A percentile compares a stretch with the other conserved stretches of the same genome.
Conservation (phyloP, 2,797 vertebrate genomes). For the Coreius guichenoti region DNA sequence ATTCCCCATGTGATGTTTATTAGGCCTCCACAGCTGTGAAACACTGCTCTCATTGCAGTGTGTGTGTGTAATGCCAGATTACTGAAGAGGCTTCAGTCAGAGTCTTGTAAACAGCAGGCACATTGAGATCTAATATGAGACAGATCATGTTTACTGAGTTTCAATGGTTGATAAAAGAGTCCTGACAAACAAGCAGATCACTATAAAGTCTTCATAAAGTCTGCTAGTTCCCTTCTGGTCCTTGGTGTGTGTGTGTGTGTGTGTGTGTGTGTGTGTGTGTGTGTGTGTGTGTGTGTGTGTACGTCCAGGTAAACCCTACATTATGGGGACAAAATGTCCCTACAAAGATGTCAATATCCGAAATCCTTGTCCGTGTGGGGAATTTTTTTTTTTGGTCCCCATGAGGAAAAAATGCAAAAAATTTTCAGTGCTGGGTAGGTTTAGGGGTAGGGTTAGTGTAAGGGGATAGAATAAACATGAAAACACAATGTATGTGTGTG, state of each 20-base stretch:
- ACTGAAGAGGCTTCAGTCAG: constrained; percentile 27
- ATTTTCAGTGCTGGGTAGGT: too few relatives aligned
- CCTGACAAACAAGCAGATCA: constrained; percentile 37
- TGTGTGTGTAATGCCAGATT: constrained; percentile 12
- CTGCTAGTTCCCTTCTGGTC: background rate
- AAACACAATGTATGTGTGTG: too few relatives aligned
- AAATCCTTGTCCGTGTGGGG: too few relatives aligned
- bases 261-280: too few relatives aligned
- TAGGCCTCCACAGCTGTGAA: constrained; percentile 35
- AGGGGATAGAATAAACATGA: too few relatives aligned
- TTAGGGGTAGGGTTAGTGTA: too few relatives aligned
- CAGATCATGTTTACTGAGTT: constrained; percentile 27
- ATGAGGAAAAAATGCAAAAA: too few relatives aligned
- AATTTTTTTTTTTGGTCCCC: too few relatives aligned
- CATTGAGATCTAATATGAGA: constrained; percentile 26
- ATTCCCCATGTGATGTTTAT: constrained; percentile 55
- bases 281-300: too few relatives aligned
- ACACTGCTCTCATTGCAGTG: constrained; percentile 14
- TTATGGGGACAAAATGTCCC: too few relatives aligned
- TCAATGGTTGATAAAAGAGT: constrained; percentile 33
- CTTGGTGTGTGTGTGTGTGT: background rate
- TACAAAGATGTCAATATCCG: too few relatives aligned
- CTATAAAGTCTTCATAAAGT: constrained; percentile 20
- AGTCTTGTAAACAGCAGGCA: constrained; percentile 36
- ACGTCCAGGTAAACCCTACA: too few relatives aligned